phyloP scores from a whole-genome alignment of 1,140 invertebrate genomes.

The Listronotus bonariensis region DNA sequence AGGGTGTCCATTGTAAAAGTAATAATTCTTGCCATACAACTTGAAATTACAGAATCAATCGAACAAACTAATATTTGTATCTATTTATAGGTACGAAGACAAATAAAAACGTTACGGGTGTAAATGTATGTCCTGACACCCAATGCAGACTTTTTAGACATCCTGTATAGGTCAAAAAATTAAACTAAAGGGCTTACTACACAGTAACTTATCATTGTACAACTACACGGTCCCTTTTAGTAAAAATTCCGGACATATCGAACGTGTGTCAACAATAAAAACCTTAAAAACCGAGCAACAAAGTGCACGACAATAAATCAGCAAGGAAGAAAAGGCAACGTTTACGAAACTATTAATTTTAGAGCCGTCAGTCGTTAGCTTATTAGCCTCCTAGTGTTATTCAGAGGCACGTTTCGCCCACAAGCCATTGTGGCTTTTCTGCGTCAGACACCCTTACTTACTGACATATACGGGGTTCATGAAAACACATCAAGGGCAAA shows the following conservation, averaged over 20 bases:
- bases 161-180: too few species aligned
- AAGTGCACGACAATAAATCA: slow-evolving; percentile 47
- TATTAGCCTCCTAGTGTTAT: slow-evolving; percentile 46
- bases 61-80: too few species aligned
- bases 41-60: too few species aligned
- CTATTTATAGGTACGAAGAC: too few species aligned
- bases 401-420: slow-evolving; percentile 47
- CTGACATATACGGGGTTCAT: slow-evolving; percentile 4
- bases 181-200: too few species aligned
- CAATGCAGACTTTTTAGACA: too few species aligned
- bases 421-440: slow-evolving; percentile 34
- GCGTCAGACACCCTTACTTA: slow-evolving; percentile 23
- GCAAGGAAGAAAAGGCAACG: slow-evolving; percentile 39
- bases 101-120: too few species aligned
- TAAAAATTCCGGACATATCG: slow-evolving; percentile 26
- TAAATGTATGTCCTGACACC: too few species aligned
- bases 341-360: slow-evolving; percentile 40
- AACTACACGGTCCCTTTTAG: slow-evolving; percentile 1
- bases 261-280: slow-evolving; percentile 58
- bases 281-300: slow-evolving; percentile 33
- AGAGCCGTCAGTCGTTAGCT: slow-evolving; percentile 38
- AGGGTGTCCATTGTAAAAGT: too few species aligned
- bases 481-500: too few species aligned
- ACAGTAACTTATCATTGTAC: too few species aligned
- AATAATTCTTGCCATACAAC: too few species aligned